A percentile compares a stretch with the other conserved stretches of the same genome.
Evolutionary conservation across 2,888 invertebrate species (phyloP).

Genomic region (Epinotia demarniana): DNA sequence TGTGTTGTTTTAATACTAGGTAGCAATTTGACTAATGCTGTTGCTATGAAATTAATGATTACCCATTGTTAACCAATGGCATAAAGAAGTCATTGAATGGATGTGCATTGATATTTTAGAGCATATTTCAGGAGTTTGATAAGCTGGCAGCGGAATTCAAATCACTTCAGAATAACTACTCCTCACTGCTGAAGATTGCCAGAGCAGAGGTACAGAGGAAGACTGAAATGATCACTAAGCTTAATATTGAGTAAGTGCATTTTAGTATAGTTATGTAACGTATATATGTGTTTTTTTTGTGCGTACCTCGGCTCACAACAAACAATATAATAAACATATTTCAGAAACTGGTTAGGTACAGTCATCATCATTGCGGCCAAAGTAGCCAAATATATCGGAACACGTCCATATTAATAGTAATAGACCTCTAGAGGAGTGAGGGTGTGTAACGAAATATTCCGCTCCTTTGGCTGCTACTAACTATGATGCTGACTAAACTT

Average conservation of each 20-base stretch:
- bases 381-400: too few relatives aligned
- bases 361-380: too few relatives aligned
- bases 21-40: background rate
- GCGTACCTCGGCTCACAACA: background rate
- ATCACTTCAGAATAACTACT: constrained; percentile 70
- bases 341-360: too few relatives aligned
- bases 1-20: background rate
- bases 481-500: too few relatives aligned
- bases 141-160: constrained; percentile 66
- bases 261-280: background rate
- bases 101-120: constrained; percentile 78
- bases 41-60: background rate
- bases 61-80: constrained; percentile 27
- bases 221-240: constrained; percentile 66
- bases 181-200: constrained; percentile 74
- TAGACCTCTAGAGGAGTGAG: too few relatives aligned
- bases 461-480: too few relatives aligned
- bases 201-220: constrained; percentile 75
- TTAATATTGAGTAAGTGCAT: constrained; percentile 71
- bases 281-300: background rate
- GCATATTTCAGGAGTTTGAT: constrained; percentile 79
- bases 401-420: too few relatives aligned
- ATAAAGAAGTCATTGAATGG: constrained; percentile 55
- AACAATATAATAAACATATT: too few relatives aligned
- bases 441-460: too few relatives aligned